phyloP scores from a whole-genome alignment of 2,797 vertebrate genomes.

The Megalops cyprinoides region DNA sequence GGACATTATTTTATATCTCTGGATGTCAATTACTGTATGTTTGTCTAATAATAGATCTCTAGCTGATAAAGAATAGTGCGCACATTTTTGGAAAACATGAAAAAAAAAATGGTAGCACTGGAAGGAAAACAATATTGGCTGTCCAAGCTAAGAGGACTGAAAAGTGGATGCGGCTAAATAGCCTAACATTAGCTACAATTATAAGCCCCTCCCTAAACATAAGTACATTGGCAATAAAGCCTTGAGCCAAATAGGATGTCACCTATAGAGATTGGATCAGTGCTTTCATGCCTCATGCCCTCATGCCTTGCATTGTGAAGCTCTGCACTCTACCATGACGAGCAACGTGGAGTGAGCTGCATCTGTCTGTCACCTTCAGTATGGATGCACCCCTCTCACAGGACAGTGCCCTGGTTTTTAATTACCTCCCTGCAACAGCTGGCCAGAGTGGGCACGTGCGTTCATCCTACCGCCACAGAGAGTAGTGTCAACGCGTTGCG shows the following conservation, averaged over 20 bases:
- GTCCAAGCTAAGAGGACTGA: not conserved
- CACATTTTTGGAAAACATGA: too few species aligned
- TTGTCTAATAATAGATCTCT: not conserved
- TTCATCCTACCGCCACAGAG: conserved; percentile 24
- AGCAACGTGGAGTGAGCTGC: conserved; percentile 36
- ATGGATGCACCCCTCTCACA: conserved; percentile 24
- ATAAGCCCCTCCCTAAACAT: not conserved
- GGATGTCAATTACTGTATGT: not conserved
- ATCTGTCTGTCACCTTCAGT: conserved; percentile 39
- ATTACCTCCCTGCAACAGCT: conserved; percentile 47
- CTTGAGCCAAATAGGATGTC: not conserved
- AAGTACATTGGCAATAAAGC: not conserved
- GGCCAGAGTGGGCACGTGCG: conserved; percentile 34
- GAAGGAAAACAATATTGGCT: too few species aligned
- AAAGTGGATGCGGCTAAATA: not conserved
- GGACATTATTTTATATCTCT: not conserved
- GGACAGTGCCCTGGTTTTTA: conserved; percentile 39
- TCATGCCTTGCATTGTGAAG: not conserved
- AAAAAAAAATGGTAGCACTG: too few species aligned
- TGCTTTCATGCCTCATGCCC: too few species aligned
- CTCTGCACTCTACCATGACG: not conserved
- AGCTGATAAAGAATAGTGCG: not conserved
- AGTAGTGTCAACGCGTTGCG: conserved; percentile 27
- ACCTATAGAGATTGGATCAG: not conserved
- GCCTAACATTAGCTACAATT: not conserved